Percentiles rank a stretch among this genome's conserved stretches.
Evolutionary conservation across 35 echinoderm and acorn worm genomes (phyloP).

Genomic region (Acanthaster planci): DNA sequence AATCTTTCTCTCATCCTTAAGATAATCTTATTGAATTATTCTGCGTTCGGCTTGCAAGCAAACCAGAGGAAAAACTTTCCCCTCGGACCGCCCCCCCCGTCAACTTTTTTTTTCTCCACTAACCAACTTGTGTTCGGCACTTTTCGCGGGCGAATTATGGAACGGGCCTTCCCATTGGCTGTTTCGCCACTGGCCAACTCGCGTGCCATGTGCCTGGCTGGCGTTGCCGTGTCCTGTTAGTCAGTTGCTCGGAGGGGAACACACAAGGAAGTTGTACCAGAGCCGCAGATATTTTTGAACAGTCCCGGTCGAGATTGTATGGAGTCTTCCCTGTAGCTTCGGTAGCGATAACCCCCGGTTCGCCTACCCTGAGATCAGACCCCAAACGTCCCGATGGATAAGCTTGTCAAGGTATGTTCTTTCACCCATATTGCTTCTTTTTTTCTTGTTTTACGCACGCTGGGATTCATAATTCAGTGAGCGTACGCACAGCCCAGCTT

Average conservation of each 20-base stretch:
- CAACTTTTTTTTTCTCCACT: background rate
- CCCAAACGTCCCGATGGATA: background rate
- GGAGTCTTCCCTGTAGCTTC: background rate
- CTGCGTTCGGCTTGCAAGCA: background rate
- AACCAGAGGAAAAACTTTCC: background rate
- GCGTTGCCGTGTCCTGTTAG: conserved; percentile 3
- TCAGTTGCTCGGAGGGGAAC: conserved; percentile 7
- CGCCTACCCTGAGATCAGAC: background rate
- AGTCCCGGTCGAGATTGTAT: background rate
- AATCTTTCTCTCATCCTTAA: background rate
- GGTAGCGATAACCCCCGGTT: background rate
- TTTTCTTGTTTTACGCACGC: too few species aligned
- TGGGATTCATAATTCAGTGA: too few species aligned
- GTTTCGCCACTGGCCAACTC: background rate
- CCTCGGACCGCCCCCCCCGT: background rate
- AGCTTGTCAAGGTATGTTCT: conserved; percentile 7
- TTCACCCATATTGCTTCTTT: background rate
- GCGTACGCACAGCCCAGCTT: too few species aligned
- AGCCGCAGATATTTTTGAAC: background rate
- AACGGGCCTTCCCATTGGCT: conserved; percentile 12
- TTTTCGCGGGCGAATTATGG: background rate
- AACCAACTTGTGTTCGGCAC: too few species aligned
- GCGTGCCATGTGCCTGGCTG: background rate
- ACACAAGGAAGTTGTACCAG: conserved; percentile 11
- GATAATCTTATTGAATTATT: conserved; percentile 15